These are phyloP conservation scores for Mimas tiliae DNA, from an alignment of 2,888 invertebrate genomes.

Conservation along the genomic window DNA sequence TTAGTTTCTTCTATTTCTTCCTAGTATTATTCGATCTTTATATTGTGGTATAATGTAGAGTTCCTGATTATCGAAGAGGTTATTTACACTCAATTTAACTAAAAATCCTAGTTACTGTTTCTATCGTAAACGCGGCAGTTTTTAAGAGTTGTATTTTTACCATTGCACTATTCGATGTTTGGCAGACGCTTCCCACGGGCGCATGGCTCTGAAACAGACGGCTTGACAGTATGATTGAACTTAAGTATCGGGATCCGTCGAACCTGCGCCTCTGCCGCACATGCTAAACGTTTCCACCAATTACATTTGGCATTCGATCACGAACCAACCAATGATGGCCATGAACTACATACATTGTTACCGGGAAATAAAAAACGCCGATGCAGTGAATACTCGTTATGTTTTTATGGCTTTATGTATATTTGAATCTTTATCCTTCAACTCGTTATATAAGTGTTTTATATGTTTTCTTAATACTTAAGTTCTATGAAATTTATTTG, in stretches of 20 bases:
- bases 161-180: conserved; percentile 20
- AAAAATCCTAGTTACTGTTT: background rate
- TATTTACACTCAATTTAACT: too few relatives aligned
- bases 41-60: too few relatives aligned
- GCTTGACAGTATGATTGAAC: conserved; percentile 78
- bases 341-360: conserved; percentile 41
- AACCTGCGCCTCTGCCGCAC: conserved; percentile 55
- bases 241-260: conserved; percentile 61
- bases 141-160: background rate
- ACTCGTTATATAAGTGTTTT: conserved; percentile 6
- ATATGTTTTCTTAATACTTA: background rate
- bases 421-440: conserved; percentile 2
- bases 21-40: too few relatives aligned
- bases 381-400: conserved; percentile 1
- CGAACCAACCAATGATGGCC: conserved; percentile 51
- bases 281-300: conserved; percentile 66
- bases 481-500: background rate
- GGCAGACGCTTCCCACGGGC: conserved; percentile 62
- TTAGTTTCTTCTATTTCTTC: too few relatives aligned
- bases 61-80: too few relatives aligned
- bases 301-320: conserved; percentile 74
- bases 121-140: background rate
- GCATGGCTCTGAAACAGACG: conserved; percentile 50
- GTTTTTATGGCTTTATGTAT: conserved; percentile 12
- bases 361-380: conserved; percentile 30